Evolutionary conservation across 2,888 invertebrate species (phyloP).

Genomic region (Agrenia bidenticulata): DNA sequence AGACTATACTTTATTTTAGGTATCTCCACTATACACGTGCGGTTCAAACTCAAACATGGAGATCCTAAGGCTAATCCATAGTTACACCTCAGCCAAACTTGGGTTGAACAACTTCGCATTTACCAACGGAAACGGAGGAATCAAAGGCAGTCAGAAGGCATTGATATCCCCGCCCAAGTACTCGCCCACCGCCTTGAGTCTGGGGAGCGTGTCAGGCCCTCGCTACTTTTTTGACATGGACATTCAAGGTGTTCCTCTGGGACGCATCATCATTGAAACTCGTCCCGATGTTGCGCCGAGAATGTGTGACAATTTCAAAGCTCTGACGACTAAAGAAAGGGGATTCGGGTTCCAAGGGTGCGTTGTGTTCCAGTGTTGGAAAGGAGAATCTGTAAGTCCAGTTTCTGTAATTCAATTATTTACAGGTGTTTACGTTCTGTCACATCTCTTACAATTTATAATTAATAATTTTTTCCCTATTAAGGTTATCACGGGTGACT

Average conservation of each 20-base stretch:
- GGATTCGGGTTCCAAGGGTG: slow-evolving; percentile 78
- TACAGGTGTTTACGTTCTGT: too few relatives aligned
- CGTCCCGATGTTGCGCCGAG: slow-evolving; percentile 75
- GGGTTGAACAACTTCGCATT: slow-evolving; percentile 46
- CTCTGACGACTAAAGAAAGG: slow-evolving; percentile 70
- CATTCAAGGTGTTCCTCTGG: slow-evolving; percentile 67
- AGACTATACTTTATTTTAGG: slow-evolving; percentile 28
- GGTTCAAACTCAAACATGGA: slow-evolving; percentile 50
- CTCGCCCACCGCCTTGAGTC: slow-evolving; percentile 49
- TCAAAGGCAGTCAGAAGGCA: slow-evolving; percentile 31
- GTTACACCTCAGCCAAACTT: slow-evolving; percentile 44
- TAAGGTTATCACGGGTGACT: slow-evolving; percentile 67
- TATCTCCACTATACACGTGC: slow-evolving; percentile 47
- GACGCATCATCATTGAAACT: slow-evolving; percentile 74
- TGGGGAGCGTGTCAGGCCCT: slow-evolving; percentile 61
- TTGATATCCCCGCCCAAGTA: slow-evolving; percentile 52
- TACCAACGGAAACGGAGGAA: slow-evolving; percentile 45
- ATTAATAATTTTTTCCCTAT: background rate
- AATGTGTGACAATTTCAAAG: slow-evolving; percentile 77
- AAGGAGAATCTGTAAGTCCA: slow-evolving; percentile 68
- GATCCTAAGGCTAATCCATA: slow-evolving; percentile 51
- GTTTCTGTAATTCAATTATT: background rate
- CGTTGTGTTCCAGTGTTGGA: slow-evolving; percentile 79
- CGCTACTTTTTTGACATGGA: slow-evolving; percentile 69
- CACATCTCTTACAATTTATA: too few relatives aligned